phyloP scores from a whole-genome alignment of 2,797 vertebrate species.

The Phrynocephalus vlangalii region DNA sequence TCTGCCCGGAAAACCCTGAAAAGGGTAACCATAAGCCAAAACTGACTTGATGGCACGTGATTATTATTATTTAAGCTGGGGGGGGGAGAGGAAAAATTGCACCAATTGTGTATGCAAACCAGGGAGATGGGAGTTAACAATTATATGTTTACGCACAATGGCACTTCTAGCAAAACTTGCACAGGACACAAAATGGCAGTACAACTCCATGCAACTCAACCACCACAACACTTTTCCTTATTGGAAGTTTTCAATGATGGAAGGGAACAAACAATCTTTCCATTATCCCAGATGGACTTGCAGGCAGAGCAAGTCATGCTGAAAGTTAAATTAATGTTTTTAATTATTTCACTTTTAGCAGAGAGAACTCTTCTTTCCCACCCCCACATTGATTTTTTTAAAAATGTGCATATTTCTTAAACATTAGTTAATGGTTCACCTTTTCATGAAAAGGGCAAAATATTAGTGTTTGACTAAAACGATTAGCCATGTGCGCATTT shows the following conservation, averaged over 20 bases:
- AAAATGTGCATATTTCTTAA: conserved; percentile 27
- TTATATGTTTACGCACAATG: neutral
- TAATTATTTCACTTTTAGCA: conserved; percentile 13
- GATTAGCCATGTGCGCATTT: conserved; percentile 29
- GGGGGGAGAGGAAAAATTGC: neutral
- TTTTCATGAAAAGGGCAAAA: conserved; percentile 45
- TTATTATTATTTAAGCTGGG: too few relatives aligned
- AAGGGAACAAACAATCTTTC: neutral
- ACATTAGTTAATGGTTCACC: conserved; percentile 44
- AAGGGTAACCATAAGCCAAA: too few relatives aligned
- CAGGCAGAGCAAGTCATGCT: neutral
- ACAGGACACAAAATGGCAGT: neutral
- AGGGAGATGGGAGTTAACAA: neutral
- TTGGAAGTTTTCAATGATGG: neutral
- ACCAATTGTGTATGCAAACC: neutral
- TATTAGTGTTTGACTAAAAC: conserved; percentile 39
- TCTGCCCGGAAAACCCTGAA: too few relatives aligned
- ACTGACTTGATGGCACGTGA: too few relatives aligned
- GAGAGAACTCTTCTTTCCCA: neutral
- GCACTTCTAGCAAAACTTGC: neutral
- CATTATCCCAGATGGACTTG: neutral
- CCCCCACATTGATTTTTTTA: conserved; percentile 28
- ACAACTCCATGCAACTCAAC: neutral
- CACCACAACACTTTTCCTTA: too few relatives aligned
- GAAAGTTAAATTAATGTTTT: conserved; percentile 34